Percentiles rank a stretch among this genome's conserved stretches.
These are phyloP conservation scores for Cariama cristata DNA, from an alignment of 2,113 vertebrate genomes.

Conservation along the genomic window DNA sequence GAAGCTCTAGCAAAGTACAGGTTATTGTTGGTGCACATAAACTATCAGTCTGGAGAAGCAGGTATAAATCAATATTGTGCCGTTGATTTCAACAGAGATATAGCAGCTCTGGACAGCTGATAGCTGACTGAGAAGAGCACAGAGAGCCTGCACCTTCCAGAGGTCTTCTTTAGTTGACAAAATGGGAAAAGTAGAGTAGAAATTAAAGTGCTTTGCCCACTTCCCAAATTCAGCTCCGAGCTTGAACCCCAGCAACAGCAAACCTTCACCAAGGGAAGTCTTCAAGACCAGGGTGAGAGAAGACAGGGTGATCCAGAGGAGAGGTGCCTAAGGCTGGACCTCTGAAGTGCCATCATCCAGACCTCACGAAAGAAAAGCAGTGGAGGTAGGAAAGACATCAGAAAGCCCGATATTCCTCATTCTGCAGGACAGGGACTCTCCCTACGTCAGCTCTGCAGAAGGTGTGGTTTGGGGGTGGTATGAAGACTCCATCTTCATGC, in stretches of 20 bases:
- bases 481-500: neutral
- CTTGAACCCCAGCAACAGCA: neutral
- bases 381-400: neutral
- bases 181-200: neutral
- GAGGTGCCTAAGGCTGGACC: neutral
- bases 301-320: neutral
- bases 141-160: neutral
- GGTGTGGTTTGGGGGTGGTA: neutral
- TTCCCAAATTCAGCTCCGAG: neutral
- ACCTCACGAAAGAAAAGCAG: neutral
- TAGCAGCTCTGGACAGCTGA: neutral
- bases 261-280: neutral
- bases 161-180: neutral
- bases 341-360: neutral
- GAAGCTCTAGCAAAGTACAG: neutral
- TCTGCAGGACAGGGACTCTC: neutral
- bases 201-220: neutral
- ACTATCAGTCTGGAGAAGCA: neutral
- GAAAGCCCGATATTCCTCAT: neutral
- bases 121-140: neutral
- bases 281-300: neutral
- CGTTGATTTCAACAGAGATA: neutral
- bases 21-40: neutral
- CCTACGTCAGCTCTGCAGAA: neutral
- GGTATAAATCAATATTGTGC: neutral